Percentiles rank a stretch among this genome's conserved stretches.
phyloP scores from a whole-genome alignment of 2,888 invertebrate genomes.

The Cosmorhoe ocellata region DNA sequence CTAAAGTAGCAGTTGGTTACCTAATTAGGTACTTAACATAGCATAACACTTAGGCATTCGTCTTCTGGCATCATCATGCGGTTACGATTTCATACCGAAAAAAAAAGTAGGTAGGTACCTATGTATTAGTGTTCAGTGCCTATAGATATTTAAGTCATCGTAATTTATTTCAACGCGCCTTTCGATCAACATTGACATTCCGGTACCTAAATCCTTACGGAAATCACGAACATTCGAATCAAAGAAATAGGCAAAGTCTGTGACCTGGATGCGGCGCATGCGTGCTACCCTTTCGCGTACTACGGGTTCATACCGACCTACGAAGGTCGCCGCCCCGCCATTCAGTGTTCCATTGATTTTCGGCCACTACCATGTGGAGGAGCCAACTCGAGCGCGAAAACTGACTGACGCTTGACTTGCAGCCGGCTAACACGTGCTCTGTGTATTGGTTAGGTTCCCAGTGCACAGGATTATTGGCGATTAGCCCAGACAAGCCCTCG shows the following conservation, averaged over 20 bases:
- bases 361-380: slow-evolving; percentile 57
- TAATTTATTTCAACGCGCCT: background rate
- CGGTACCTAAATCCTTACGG: slow-evolving; percentile 5
- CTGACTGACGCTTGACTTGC: slow-evolving; percentile 51
- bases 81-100: background rate
- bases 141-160: no score
- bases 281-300: slow-evolving; percentile 66
- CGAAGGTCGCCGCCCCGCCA: slow-evolving; percentile 74
- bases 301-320: slow-evolving; percentile 70
- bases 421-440: slow-evolving; percentile 35
- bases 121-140: no score
- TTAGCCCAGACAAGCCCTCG: slow-evolving; percentile 8
- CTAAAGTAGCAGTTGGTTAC: background rate
- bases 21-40: background rate
- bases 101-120: background rate
- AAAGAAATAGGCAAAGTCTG: slow-evolving; percentile 26
- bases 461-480: slow-evolving; percentile 34
- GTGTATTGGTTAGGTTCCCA: slow-evolving; percentile 38
- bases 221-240: slow-evolving; percentile 15
- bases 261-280: slow-evolving; percentile 56
- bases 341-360: slow-evolving; percentile 77
- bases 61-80: background rate
- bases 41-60: no score
- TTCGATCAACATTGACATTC: slow-evolving; percentile 8
- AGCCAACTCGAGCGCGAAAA: slow-evolving; percentile 57